A percentile compares a stretch with the other conserved stretches of the same genome.
Evolutionary conservation across 1,140 invertebrate species (phyloP).

Genomic region (Triops cancriformis): DNA sequence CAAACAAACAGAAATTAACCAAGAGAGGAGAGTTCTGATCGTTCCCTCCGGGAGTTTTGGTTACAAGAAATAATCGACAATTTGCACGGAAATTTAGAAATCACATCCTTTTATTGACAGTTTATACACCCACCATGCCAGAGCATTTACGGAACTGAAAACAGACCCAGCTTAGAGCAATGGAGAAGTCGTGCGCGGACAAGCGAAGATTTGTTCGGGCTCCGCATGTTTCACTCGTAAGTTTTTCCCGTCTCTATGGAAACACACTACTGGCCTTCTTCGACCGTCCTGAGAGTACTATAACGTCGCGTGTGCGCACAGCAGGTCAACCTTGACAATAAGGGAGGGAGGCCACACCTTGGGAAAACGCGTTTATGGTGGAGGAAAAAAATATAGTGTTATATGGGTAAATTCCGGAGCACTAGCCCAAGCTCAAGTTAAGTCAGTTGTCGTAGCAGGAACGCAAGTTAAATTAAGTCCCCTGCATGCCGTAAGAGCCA

Average conservation of each 20-base stretch:
- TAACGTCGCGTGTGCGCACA: background rate
- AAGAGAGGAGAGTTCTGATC: background rate
- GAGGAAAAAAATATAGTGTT: background rate
- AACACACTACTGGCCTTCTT: background rate
- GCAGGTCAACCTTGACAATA: background rate
- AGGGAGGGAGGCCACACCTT: background rate
- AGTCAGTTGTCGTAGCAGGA: background rate
- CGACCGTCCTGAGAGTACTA: background rate
- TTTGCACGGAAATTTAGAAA: background rate
- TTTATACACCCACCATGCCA: slow-evolving; percentile 3
- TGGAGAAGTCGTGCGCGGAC: background rate
- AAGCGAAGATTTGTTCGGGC: background rate
- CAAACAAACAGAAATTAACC: background rate
- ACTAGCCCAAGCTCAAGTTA: background rate
- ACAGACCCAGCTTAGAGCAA: slow-evolving; percentile 5
- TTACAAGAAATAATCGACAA: background rate
- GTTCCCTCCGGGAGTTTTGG: background rate
- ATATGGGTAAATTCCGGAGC: background rate
- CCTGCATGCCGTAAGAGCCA: background rate
- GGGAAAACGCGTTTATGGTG: background rate
- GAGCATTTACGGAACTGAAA: background rate
- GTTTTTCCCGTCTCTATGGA: background rate
- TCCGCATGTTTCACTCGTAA: background rate
- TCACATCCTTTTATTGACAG: background rate
- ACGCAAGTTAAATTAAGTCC: background rate